A percentile compares a stretch with the other conserved stretches of the same genome.
These are phyloP conservation scores for Labroides dimidiatus DNA, from an alignment of 2,797 vertebrate species.

Conservation along the genomic window DNA sequence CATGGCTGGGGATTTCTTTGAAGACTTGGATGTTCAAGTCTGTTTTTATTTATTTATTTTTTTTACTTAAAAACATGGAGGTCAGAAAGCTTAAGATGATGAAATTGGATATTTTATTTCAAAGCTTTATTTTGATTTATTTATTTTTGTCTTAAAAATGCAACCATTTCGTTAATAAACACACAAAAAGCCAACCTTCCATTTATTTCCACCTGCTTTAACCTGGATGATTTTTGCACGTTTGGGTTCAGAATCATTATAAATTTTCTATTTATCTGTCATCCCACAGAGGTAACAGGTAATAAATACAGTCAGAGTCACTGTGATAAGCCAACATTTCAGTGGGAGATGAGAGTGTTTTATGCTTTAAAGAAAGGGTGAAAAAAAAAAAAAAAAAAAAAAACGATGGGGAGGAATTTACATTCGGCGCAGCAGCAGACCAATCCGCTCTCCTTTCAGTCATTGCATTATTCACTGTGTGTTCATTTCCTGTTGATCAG, in stretches of 20 bases:
- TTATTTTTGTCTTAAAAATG: slow-evolving; percentile 6
- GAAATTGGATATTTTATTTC: too few species aligned
- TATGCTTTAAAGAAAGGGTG: slow-evolving; percentile 42
- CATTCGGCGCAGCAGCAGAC: slow-evolving; percentile 80
- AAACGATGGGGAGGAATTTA: slow-evolving; percentile 77
- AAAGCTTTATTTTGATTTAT: too few species aligned
- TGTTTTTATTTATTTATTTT: slow-evolving; percentile 47
- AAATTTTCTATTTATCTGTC: slow-evolving; percentile 79
- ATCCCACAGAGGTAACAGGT: slow-evolving; percentile 74
- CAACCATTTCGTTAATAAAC: slow-evolving; percentile 1
- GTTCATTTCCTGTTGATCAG: slow-evolving; percentile 94
- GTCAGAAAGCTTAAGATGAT: neutral
- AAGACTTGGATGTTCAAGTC: neutral
- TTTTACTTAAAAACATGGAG: neutral
- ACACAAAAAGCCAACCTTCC: neutral
- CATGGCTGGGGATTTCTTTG: too few species aligned
- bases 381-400: too few species aligned
- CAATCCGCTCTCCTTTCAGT: slow-evolving; percentile 83
- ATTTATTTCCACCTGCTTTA: slow-evolving; percentile 5
- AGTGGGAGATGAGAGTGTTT: slow-evolving; percentile 36
- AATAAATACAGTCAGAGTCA: slow-evolving; percentile 76
- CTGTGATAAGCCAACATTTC: slow-evolving; percentile 73
- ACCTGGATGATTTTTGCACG: slow-evolving; percentile 45
- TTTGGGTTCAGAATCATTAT: slow-evolving; percentile 73
- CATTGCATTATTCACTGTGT: slow-evolving; percentile 84